Evolutionary conservation across 2,888 invertebrate species (phyloP).

Genomic region (Callimorpha dominula): DNA sequence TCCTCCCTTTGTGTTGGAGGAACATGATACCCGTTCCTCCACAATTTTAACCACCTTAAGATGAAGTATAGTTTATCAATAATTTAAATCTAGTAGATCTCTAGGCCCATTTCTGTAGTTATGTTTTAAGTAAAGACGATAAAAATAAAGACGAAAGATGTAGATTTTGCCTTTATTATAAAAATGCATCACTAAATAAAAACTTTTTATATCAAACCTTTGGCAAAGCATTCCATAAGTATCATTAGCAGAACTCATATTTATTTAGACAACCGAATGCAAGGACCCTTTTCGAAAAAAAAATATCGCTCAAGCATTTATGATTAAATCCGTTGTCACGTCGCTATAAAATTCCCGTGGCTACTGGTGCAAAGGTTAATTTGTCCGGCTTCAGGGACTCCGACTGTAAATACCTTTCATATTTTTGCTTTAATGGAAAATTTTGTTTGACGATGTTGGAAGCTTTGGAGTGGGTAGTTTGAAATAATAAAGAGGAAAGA

Average conservation of each 20-base stretch:
- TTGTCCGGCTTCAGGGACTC: constrained; percentile 50
- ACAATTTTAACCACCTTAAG: too few species aligned
- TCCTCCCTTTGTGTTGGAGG: too few species aligned
- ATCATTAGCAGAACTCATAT: not conserved
- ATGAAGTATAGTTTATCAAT: too few species aligned
- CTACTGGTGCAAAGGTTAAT: constrained; percentile 50
- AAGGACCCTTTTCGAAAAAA: not conserved
- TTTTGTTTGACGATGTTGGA: constrained; percentile 23
- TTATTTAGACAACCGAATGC: not conserved
- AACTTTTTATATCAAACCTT: not conserved
- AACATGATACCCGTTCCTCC: too few species aligned
- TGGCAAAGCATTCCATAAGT: not conserved
- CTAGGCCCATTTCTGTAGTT: too few species aligned
- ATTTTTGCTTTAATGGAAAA: constrained; percentile 58
- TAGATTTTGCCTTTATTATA: too few species aligned
- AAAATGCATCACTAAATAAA: too few species aligned
- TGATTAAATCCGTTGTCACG: constrained; percentile 36
- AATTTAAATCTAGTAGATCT: too few species aligned
- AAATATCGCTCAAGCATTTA: constrained; percentile 28
- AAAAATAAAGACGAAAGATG: not conserved
- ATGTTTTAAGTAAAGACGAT: not conserved
- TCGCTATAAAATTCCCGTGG: constrained; percentile 48
- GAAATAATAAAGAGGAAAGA: not conserved
- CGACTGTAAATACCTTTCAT: constrained; percentile 56
- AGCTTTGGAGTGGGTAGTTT: constrained; percentile 36